Percentiles rank a stretch among this genome's conserved stretches.
Conservation (phyloP, 2,797 vertebrate genomes). For the Mastacembelus armatus region DNA sequence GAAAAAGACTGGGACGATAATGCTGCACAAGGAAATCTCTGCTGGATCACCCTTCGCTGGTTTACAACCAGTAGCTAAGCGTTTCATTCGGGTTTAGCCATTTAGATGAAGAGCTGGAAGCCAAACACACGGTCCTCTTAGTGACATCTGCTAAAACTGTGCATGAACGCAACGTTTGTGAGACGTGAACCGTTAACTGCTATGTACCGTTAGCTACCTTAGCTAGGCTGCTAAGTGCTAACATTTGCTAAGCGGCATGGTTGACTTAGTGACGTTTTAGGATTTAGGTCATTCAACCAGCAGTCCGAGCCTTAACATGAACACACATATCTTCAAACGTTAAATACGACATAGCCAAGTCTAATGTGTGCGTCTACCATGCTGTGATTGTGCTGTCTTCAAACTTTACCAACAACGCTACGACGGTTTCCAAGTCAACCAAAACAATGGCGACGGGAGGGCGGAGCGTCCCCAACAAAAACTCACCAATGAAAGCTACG, state of each 20-base stretch:
- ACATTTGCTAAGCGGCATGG: slow-evolving; percentile 20
- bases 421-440: slow-evolving; percentile 76
- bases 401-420: slow-evolving; percentile 45
- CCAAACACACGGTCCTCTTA: background rate
- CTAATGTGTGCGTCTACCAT: background rate
- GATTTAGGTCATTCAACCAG: background rate
- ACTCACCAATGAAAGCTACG: slow-evolving; percentile 37
- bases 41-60: background rate
- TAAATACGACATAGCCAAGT: rapidly evolving
- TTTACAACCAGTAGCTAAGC: too few relatives aligned
- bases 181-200: background rate
- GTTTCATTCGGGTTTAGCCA: background rate
- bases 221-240: slow-evolving; percentile 54
- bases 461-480: background rate
- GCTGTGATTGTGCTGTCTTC: slow-evolving; percentile 52
- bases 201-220: slow-evolving; percentile 14
- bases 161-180: background rate
- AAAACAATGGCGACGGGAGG: background rate
- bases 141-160: background rate
- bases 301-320: background rate
- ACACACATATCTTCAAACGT: background rate
- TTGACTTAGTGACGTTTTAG: background rate
- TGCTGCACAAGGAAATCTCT: background rate
- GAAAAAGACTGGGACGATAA: too few relatives aligned
- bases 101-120: background rate